Base-by-base conservation (phyloP, 1,140 invertebrate genomes). In the Drosophila sulfurigaster region DNA sequence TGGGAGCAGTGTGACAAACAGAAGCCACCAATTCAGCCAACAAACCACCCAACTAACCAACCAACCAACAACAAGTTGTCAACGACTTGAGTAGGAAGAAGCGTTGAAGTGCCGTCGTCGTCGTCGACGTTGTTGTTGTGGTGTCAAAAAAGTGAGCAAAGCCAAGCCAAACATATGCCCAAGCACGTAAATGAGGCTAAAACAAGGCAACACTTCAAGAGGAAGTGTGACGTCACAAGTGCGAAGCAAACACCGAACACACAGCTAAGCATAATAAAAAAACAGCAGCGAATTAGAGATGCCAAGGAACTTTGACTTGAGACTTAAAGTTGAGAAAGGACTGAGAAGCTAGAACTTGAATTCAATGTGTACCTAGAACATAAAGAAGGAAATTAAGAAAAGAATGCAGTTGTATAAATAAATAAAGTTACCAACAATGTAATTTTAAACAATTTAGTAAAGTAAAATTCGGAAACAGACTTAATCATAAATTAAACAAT, bases 121-220 rank as follows among this genome's bases (percentile, higher is more conserved):
- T 56, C 10, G 7, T 11, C 15, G 11, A 41, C 13, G n/a, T 54
- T 8, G 28, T 15, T 10, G 25, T 32, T 5, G 51, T 58, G 51
- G 52, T 70, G 62, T 67, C 69, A 67, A 52, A 62, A 62, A 62
- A 74, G 70, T 49, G 75, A 57, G 45, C 75, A 68, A 62, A 68
- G 45, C 48, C 70, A 38, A 63, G 58, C 52, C 70, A 52, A 68
- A 73, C 62, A 66, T 73, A 78, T 78, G 71, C 75, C 59, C 43
- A 13, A 32, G 59, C 75, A 78, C 75, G 75, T 74, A 78, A 78
- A 78, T 58, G 52, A 60, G 71, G 71, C 71, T 63, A 78, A 75
- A 41, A 56, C 38, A 74, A 57, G 71, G 41, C 71, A 28, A 62
- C 43, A 52, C 32, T 75, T 70, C 66, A 63, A 60, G 15, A 51